Conservation (phyloP, 1,140 invertebrate species). For the Zaprionus davidi region DNA sequence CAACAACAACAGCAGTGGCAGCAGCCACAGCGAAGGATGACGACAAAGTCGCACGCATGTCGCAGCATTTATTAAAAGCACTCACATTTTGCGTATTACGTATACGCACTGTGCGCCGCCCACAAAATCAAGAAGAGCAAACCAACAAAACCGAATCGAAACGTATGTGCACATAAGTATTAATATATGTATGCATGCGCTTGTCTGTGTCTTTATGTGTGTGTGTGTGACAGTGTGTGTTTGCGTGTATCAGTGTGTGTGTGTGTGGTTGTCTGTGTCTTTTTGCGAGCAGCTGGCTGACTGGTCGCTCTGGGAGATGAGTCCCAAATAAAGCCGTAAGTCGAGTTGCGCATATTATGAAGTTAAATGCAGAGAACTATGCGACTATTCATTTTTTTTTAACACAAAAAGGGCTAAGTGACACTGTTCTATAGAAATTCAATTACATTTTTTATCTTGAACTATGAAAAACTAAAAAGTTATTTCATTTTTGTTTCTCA, state of each 20-base stretch:
- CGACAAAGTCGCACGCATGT: slow-evolving; percentile 61
- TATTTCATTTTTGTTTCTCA: too few species aligned
- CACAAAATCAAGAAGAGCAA: slow-evolving; percentile 19
- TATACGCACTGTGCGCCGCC: slow-evolving; percentile 62
- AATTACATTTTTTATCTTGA: too few species aligned
- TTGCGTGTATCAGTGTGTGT: neutral
- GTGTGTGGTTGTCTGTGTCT: neutral
- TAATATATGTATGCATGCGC: slow-evolving; percentile 22
- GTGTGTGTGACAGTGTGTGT: neutral
- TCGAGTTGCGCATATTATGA: slow-evolving; percentile 19
- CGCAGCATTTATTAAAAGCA: slow-evolving; percentile 75
- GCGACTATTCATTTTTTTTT: neutral
- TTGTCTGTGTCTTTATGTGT: neutral
- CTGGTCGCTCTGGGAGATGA: slow-evolving; percentile 48
- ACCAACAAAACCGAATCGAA: slow-evolving; percentile 9
- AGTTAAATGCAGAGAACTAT: slow-evolving; percentile 11
- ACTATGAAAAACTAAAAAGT: too few species aligned
- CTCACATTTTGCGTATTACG: slow-evolving; percentile 56
- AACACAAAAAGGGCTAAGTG: too few species aligned
- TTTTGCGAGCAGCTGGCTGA: slow-evolving; percentile 48
- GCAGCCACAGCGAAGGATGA: neutral
- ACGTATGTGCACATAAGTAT: slow-evolving; percentile 32
- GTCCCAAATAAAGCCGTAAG: slow-evolving; percentile 59
- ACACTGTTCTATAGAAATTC: too few species aligned
- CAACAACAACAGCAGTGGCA: slow-evolving; percentile 26